These are phyloP conservation scores for Drosophila lacicola DNA, from an alignment of 2,888 invertebrate species.

Conservation along the genomic window DNA sequence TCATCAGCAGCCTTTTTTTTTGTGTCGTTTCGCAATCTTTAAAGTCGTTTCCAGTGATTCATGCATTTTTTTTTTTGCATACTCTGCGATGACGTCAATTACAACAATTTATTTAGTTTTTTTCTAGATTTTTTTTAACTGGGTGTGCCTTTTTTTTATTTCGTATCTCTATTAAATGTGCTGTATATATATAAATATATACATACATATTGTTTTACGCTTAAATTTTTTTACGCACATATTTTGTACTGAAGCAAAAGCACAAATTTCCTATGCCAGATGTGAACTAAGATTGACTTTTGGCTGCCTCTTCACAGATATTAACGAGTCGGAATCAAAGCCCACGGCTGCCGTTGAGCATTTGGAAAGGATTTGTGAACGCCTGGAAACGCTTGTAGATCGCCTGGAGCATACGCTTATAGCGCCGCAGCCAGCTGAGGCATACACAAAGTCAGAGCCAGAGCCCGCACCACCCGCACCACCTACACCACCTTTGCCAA, in stretches of 20 bases:
- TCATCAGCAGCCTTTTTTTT: constrained; percentile 8
- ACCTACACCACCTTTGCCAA: constrained; percentile 28
- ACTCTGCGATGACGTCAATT: constrained; percentile 43
- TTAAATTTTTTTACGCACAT: constrained; percentile 47
- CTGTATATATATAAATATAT: too few relatives aligned
- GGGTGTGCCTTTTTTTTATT: constrained; percentile 31
- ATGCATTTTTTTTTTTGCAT: constrained; percentile 27
- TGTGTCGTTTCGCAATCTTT: constrained; percentile 9
- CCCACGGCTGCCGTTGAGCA: constrained; percentile 87
- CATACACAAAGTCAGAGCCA: constrained; percentile 16
- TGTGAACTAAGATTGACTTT: background rate
- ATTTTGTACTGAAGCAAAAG: constrained; percentile 22
- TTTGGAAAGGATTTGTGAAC: constrained; percentile 87
- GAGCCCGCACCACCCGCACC: constrained; percentile 22
- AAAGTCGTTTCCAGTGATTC: constrained; percentile 40
- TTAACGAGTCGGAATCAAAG: constrained; percentile 86
- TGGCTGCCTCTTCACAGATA: constrained; percentile 44
- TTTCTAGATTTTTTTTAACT: constrained; percentile 8
- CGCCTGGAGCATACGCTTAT: constrained; percentile 88
- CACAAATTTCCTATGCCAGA: background rate
- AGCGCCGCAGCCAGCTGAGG: constrained; percentile 48
- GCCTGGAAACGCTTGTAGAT: constrained; percentile 90
- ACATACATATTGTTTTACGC: constrained; percentile 5
- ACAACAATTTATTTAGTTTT: constrained; percentile 2
- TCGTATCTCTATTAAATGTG: background rate